Conservation (phyloP, 2,113 vertebrate genomes). For the Pavo muticus region DNA sequence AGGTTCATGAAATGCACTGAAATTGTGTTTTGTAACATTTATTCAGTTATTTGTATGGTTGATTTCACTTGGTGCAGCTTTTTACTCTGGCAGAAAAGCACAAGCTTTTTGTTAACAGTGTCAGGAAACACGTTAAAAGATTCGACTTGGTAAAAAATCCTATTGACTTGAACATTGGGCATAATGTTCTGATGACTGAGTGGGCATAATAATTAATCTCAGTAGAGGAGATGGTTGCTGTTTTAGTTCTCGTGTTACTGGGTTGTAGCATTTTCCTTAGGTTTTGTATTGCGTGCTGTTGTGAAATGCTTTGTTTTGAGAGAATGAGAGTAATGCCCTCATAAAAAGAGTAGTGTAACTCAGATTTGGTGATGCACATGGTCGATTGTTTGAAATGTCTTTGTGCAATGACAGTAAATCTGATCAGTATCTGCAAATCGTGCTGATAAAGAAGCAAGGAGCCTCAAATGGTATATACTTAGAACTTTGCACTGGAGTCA, state of each 20-base stretch:
- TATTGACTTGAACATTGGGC: background rate
- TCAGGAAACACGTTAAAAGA: background rate
- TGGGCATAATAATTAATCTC: background rate
- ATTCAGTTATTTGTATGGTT: background rate
- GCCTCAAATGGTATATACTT: background rate
- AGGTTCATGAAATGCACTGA: background rate
- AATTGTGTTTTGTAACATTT: background rate
- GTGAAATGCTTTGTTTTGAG: background rate
- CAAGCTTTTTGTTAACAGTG: background rate
- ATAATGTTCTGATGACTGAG: background rate
- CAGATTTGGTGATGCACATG: background rate
- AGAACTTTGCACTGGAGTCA: background rate
- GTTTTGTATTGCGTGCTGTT: background rate
- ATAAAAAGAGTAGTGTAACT: background rate
- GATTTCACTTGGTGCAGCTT: background rate
- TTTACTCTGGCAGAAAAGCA: background rate
- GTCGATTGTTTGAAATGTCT: background rate
- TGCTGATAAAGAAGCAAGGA: background rate
- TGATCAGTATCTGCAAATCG: background rate
- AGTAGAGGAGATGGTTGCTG: background rate
- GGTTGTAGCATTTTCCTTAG: background rate
- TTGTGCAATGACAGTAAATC: background rate
- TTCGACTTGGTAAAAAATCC: background rate
- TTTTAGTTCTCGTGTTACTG: background rate
- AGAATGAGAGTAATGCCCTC: background rate